Conservation (phyloP, 30 jellyfish, hydroid and myxozoan genomes). For the Phacellophora camtschatica region DNA sequence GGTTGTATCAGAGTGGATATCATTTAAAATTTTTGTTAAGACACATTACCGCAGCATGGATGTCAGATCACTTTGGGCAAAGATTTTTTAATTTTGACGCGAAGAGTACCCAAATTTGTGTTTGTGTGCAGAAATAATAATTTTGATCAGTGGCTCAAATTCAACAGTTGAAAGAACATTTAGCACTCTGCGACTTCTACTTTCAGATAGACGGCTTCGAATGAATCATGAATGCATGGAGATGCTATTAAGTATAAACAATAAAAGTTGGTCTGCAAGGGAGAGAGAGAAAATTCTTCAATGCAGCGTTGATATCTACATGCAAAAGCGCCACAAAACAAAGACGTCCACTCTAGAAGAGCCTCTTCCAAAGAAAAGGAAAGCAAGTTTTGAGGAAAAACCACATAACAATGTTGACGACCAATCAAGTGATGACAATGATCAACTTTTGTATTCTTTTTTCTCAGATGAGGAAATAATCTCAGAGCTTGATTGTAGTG, state of each 20-base stretch:
- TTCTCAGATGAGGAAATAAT: no score
- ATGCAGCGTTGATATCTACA: not conserved
- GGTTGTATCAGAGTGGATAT: not conserved
- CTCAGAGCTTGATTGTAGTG: no score
- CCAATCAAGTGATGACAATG: no score
- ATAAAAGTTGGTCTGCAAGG: not conserved
- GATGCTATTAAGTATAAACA: not conserved
- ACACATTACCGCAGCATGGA: not conserved
- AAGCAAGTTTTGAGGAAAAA: no score
- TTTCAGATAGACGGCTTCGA: not conserved
- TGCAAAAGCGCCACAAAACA: not conserved
- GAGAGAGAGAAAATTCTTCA: not conserved
- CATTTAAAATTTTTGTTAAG: not conserved
- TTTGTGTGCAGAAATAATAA: not conserved
- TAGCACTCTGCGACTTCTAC: slow-evolving; percentile 3
- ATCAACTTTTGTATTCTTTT: no score
- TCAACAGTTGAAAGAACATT: slow-evolving; percentile 40
- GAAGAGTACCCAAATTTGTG: slow-evolving; percentile 18
- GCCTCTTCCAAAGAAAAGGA: not conserved
- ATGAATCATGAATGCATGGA: slow-evolving; percentile 16
- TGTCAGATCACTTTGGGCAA: not conserved
- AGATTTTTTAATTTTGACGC: not conserved
- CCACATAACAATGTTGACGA: no score
- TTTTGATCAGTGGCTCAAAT: slow-evolving; percentile 28
- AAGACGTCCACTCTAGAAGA: not conserved